Conservation (phyloP, 1,140 invertebrate species). For the Musca domestica region DNA sequence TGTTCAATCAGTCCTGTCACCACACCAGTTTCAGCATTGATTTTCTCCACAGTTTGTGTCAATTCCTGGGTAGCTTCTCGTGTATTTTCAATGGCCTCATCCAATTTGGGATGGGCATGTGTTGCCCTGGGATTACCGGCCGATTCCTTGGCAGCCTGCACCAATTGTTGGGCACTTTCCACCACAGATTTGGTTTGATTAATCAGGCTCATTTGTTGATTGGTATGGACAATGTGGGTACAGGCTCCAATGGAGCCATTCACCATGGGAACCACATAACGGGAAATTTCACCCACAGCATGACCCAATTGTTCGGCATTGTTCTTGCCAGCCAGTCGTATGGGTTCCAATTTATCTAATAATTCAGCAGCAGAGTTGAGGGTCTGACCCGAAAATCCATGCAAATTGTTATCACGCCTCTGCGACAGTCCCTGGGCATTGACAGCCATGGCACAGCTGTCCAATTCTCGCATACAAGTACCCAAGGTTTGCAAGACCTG, state of each 20-base stretch:
- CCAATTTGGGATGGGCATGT: constrained; percentile 76
- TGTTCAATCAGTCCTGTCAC: constrained; percentile 86
- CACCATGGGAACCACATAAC: constrained; percentile 82
- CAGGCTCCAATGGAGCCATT: constrained; percentile 81
- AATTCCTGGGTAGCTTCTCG: constrained; percentile 81
- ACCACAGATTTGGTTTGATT: constrained; percentile 93
- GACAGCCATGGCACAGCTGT: constrained; percentile 82
- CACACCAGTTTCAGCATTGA: constrained; percentile 83
- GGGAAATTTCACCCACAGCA: constrained; percentile 72
- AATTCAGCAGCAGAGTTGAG: constrained; percentile 74
- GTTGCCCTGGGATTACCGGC: constrained; percentile 89
- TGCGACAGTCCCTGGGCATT: constrained; percentile 78
- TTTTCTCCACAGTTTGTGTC: constrained; percentile 74
- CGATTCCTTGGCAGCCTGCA: constrained; percentile 83
- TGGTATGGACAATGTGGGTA: constrained; percentile 84
- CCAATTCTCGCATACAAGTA: constrained; percentile 74
- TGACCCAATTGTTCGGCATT: constrained; percentile 94
- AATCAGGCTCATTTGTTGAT: constrained; percentile 83
- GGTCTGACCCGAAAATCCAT: constrained; percentile 79
- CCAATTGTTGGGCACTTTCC: constrained; percentile 83
- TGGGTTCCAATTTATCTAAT: constrained; percentile 75
- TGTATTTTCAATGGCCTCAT: constrained; percentile 76
- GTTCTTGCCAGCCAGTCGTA: constrained; percentile 78
- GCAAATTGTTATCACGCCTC: constrained; percentile 72
- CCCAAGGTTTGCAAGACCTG: constrained; percentile 77